Percentiles rank a stretch among this genome's conserved stretches.
Evolutionary conservation across 2,888 invertebrate genomes (phyloP).

Genomic region (Macrophya annulata): DNA sequence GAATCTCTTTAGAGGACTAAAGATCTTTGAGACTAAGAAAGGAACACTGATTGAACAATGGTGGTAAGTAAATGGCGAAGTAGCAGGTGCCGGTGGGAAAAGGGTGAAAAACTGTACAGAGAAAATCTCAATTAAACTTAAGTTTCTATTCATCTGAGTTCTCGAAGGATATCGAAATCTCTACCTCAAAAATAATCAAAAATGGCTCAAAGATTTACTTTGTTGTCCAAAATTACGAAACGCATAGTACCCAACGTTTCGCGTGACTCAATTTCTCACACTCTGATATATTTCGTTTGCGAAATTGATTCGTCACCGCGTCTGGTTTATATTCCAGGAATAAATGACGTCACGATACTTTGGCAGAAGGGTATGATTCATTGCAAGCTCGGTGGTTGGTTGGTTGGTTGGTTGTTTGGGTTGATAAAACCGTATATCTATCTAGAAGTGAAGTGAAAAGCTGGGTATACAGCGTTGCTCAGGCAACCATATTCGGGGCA

Average conservation of each 20-base stretch:
- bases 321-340: conserved; percentile 1
- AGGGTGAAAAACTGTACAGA: conserved; percentile 4
- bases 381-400: neutral
- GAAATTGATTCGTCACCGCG: conserved; percentile 5
- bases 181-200: too few species aligned
- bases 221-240: too few species aligned
- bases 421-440: neutral
- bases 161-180: neutral
- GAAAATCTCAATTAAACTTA: conserved; percentile 34
- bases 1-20: neutral
- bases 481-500: conserved; percentile 7
- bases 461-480: neutral
- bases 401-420: neutral
- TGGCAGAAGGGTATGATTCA: conserved; percentile 17
- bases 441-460: neutral
- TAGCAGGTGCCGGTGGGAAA: neutral
- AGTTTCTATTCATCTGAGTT: conserved; percentile 2
- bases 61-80: conserved; percentile 5
- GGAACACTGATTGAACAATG: conserved; percentile 34
- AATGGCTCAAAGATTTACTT: too few species aligned
- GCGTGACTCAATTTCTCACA: conserved; percentile 4
- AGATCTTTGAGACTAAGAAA: conserved; percentile 17
- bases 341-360: conserved; percentile 27
- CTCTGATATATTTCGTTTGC: neutral
- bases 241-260: neutral